Base-by-base conservation (phyloP, 2,113 vertebrate species). In the Proteles cristata region DNA sequence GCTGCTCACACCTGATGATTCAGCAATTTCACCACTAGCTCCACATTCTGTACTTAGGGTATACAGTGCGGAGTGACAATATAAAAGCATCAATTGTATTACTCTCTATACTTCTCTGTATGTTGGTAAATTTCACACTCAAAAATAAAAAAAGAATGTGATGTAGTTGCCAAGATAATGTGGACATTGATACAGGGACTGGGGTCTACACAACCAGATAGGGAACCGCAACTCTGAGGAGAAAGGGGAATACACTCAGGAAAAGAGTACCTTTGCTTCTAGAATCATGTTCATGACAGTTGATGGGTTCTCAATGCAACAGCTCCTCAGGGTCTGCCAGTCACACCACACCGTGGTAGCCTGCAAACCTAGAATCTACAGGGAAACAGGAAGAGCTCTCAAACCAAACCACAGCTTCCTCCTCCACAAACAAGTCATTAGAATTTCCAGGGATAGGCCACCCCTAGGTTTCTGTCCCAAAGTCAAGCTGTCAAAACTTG, bases 241-340 rank as follows among this genome's bases (percentile, higher is more conserved):
- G 48, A 71, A 76, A 77, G n/a, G 39, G 43, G 58, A 50, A 69
- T 2, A 73, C 31, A 68, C 19, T 25, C 31, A 58, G 66, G 90
- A 86, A 94, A 90, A 81, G 7, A 98, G 82, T 97, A 99, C 99
- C 98, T 99, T 99, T 43, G 99, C 99, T 96, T 99, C 99, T 89
- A 99, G 83, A 98, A 99, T 99, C 35, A 98, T 71, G 55, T 98
- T 98, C 96, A 99, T 98, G 81, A 99, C 81, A 0, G 98, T 26
- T 35, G 99, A 99, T 0, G 99, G 98, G 88, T 99, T 99, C 25
- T 98, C 98, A 76, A 66, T 94, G 15, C 99, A 99, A 95, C 99
- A 98, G 79, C 96, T 99, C 97, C 98, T 99, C 98, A 99, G 97
- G 71, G 99, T 99, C 97, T 99, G 99, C 99, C 99, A 99, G 12